A percentile compares a stretch with the other conserved stretches of the same genome.
phyloP scores from a whole-genome alignment of 2,113 vertebrate genomes.

The Ondatra zibethicus region DNA sequence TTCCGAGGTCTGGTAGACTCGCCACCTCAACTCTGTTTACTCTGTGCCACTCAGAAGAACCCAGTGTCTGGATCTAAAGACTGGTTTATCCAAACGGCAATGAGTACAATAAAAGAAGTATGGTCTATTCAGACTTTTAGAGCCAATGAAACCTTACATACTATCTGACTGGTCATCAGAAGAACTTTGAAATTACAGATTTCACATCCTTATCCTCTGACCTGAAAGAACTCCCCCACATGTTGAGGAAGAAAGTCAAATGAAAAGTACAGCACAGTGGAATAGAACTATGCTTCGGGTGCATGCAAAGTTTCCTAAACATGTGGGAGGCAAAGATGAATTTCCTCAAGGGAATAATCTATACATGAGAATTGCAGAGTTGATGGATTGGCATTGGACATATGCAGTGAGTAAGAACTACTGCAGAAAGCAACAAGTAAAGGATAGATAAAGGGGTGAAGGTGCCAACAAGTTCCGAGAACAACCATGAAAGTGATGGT shows the following conservation, averaged over 20 bases:
- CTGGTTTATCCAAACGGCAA: background rate
- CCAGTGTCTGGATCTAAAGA: background rate
- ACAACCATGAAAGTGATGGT: background rate
- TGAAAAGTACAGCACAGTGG: background rate
- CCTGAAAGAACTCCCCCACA: background rate
- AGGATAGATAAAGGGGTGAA: background rate
- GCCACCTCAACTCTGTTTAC: conserved; percentile 31
- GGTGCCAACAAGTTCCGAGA: background rate
- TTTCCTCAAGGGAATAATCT: background rate
- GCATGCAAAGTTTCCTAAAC: background rate
- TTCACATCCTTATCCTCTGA: background rate
- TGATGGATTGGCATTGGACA: background rate
- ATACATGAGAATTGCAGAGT: background rate
- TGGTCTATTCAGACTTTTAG: background rate
- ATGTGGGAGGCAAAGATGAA: background rate
- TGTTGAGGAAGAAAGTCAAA: background rate
- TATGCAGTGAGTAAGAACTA: background rate
- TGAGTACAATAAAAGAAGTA: background rate
- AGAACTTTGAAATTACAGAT: background rate
- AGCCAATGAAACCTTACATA: background rate
- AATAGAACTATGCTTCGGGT: background rate
- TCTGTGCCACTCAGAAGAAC: conserved; percentile 35
- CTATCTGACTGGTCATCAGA: background rate
- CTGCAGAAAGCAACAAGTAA: background rate
- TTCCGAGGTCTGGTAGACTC: conserved; percentile 48